Evolutionary conservation across 2,113 vertebrate species (phyloP).

Genomic region (Protobothrops flavoviridis): DNA sequence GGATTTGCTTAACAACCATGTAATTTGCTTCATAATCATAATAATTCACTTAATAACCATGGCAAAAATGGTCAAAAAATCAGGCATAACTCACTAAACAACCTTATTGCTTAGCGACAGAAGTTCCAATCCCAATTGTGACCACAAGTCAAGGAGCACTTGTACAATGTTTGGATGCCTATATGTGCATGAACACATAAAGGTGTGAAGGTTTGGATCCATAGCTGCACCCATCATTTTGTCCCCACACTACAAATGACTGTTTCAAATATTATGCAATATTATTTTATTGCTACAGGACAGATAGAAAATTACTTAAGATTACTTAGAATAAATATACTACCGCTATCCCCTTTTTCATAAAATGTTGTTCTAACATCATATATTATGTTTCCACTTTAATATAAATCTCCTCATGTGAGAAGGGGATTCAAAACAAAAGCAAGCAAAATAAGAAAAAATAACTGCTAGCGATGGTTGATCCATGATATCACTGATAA

Average conservation of each 20-base stretch:
- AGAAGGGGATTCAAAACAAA: slow-evolving; percentile 42
- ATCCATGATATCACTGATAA: slow-evolving; percentile 1
- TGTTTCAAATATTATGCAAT: neutral
- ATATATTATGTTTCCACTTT: slow-evolving; percentile 28
- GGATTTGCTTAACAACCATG: neutral
- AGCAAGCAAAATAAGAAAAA: slow-evolving; percentile 50
- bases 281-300: neutral
- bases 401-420: slow-evolving; percentile 25
- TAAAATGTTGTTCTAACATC: slow-evolving; percentile 20
- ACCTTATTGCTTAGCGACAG: neutral
- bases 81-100: neutral
- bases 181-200: neutral
- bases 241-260: neutral
- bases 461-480: slow-evolving; percentile 29
- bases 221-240: neutral
- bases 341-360: neutral
- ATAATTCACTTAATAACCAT: neutral
- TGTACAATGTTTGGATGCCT: neutral
- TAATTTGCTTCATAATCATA: neutral
- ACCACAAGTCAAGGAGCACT: neutral
- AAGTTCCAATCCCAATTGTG: neutral
- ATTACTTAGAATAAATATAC: neutral
- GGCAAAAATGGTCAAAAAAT: neutral
- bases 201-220: neutral
- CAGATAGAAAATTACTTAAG: slow-evolving; percentile 13